Conservation (phyloP, 2,113 vertebrate genomes). For the Actinemys pallida region DNA sequence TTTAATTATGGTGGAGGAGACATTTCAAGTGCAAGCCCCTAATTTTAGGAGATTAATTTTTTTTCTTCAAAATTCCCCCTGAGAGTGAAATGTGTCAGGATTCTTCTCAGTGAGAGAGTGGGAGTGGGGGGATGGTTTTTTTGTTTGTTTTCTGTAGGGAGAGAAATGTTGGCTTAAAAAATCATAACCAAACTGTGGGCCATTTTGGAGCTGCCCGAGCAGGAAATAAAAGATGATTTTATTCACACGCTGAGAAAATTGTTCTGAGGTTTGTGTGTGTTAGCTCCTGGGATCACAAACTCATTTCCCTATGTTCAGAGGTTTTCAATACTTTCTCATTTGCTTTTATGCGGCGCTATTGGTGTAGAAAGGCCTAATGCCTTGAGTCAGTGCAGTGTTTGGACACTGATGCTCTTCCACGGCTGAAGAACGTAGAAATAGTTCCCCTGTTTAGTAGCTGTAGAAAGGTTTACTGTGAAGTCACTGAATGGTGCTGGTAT, state of each 20-base stretch:
- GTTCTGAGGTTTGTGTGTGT: not conserved
- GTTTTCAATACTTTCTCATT: slow-evolving; percentile 21
- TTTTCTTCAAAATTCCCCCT: not conserved
- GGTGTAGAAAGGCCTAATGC: not conserved
- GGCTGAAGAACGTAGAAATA: not conserved
- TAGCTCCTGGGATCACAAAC: not conserved
- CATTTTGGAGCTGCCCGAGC: slow-evolving; percentile 1
- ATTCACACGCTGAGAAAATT: slow-evolving; percentile 20
- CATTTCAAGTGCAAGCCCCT: not conserved
- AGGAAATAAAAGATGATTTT: not conserved
- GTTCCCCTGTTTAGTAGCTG: not conserved
- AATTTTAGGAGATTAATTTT: not conserved
- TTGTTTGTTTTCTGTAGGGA: not conserved
- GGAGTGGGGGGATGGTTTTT: not conserved
- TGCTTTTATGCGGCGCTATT: not conserved
- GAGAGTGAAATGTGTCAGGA: not conserved
- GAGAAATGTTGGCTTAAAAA: not conserved
- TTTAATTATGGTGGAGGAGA: not conserved
- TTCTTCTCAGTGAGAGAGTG: not conserved
- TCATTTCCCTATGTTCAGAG: slow-evolving; percentile 40
- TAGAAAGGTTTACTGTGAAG: not conserved
- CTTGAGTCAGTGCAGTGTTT: not conserved
- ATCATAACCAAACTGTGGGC: not conserved
- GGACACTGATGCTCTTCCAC: not conserved
- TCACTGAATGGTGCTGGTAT: not conserved